phyloP scores from a whole-genome alignment of 37 sponge, comb jelly and placozoan genomes.

The Aplysina aerophoba region DNA sequence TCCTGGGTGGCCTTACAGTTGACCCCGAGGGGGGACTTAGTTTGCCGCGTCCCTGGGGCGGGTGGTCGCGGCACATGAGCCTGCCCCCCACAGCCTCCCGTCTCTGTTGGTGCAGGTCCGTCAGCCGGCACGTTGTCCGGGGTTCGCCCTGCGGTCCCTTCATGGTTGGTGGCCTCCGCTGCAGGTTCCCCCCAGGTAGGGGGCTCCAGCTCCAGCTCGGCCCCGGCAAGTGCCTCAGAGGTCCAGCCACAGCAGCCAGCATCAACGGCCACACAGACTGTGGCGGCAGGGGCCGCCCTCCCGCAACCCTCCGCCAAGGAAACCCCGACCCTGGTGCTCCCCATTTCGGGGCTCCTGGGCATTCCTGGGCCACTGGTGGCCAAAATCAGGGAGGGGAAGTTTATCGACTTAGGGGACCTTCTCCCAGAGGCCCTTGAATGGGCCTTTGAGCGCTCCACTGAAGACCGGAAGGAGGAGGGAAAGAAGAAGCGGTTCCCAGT shows the following conservation, averaged over 20 bases:
- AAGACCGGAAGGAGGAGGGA: slow-evolving; percentile 1
- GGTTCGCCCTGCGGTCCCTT: neutral
- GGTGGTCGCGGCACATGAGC: too few species aligned
- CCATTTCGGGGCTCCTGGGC: too few species aligned
- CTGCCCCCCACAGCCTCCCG: too few species aligned
- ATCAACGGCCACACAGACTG: neutral
- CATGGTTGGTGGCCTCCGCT: neutral
- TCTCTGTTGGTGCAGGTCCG: too few species aligned
- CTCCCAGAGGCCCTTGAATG: slow-evolving; percentile 13
- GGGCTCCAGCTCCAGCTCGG: neutral
- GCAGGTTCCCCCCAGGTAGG: neutral
- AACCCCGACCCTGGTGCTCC: slow-evolving; percentile 11
- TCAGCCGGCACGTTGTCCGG: slow-evolving; percentile 16
- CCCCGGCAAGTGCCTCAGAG: too few species aligned
- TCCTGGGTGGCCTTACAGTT: too few species aligned
- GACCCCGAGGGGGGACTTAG: too few species aligned
- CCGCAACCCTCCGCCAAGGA: neutral
- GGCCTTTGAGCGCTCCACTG: slow-evolving; percentile 14
- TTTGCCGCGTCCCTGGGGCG: too few species aligned
- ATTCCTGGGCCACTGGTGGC: neutral
- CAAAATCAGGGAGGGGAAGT: slow-evolving; percentile 8
- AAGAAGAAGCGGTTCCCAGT: neutral
- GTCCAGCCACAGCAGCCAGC: too few species aligned
- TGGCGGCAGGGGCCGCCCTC: neutral
- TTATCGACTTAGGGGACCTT: slow-evolving; percentile 26